These are phyloP conservation scores for Danio aesculapii DNA, from an alignment of 2,797 vertebrate genomes.

Conservation along the genomic window DNA sequence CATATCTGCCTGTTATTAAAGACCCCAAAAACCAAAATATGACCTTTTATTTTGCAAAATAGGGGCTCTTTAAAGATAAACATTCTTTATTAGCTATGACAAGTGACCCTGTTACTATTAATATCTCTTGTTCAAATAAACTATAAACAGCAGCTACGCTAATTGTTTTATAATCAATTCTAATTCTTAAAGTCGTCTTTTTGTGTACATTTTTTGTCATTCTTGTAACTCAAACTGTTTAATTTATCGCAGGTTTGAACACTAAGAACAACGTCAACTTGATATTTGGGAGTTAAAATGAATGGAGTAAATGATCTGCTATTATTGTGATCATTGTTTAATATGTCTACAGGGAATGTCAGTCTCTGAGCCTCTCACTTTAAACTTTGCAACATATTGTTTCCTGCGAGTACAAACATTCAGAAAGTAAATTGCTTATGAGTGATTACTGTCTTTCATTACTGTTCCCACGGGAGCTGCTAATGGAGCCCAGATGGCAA, in stretches of 20 bases:
- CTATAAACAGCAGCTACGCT: too few relatives aligned
- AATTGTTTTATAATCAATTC: too few relatives aligned
- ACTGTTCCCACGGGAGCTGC: conserved; percentile 90
- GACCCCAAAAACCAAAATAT: too few relatives aligned
- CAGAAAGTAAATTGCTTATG: conserved; percentile 94
- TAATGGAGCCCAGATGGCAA: conserved; percentile 98
- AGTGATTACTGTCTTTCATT: conserved; percentile 96
- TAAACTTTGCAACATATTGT: conserved; percentile 54
- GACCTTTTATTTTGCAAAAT: too few relatives aligned
- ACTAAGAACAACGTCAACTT: background rate
- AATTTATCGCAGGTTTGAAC: too few relatives aligned
- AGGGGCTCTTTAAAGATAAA: background rate
- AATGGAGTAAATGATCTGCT: conserved; percentile 27
- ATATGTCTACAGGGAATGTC: conserved; percentile 24
- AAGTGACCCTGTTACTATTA: too few relatives aligned
- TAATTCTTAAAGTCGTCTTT: too few relatives aligned
- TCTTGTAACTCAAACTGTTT: too few relatives aligned
- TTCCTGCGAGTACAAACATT: conserved; percentile 71
- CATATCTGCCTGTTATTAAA: too few relatives aligned
- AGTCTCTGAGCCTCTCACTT: conserved; percentile 50
- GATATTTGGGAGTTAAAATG: background rate
- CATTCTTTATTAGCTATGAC: too few relatives aligned
- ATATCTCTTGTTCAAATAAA: too few relatives aligned
- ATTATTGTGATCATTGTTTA: conserved; percentile 44
- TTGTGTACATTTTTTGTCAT: too few relatives aligned